Evolutionary conservation across 2,113 vertebrate species (phyloP).

Genomic region (Dunckerocampus dactyliophorus): DNA sequence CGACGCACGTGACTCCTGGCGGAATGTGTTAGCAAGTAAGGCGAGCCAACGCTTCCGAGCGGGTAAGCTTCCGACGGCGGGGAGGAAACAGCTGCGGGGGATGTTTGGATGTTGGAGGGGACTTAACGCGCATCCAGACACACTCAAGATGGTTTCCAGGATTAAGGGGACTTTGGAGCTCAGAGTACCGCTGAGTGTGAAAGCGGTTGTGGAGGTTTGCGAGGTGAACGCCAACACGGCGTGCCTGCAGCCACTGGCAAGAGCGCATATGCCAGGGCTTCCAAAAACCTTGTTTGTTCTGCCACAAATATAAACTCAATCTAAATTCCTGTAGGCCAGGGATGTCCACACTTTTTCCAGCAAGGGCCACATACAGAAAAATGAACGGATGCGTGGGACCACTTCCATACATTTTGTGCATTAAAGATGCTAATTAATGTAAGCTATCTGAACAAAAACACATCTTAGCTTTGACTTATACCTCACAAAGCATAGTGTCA

Average conservation of each 20-base stretch:
- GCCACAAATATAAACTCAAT: conserved; percentile 19
- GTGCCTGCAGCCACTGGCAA: conserved; percentile 20
- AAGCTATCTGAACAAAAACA: too few relatives aligned
- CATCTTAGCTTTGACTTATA: too few relatives aligned
- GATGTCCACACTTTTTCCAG: too few relatives aligned
- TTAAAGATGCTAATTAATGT: too few relatives aligned
- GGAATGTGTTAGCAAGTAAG: neutral
- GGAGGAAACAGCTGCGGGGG: conserved; percentile 57
- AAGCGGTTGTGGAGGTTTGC: conserved; percentile 38
- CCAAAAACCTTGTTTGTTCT: neutral
- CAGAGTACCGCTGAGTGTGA: conserved; percentile 48
- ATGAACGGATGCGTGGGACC: too few relatives aligned
- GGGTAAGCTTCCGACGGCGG: conserved; percentile 34
- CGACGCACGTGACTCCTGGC: too few relatives aligned
- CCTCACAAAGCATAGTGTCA: too few relatives aligned
- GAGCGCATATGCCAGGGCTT: neutral
- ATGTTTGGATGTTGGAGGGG: conserved; percentile 52
- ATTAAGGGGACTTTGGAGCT: conserved; percentile 60
- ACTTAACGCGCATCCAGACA: conserved; percentile 54
- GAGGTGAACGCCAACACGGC: conserved; percentile 16
- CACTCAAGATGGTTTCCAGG: conserved; percentile 54
- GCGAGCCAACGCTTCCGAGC: conserved; percentile 26
- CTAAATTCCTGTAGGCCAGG: too few relatives aligned
- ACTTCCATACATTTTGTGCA: too few relatives aligned
- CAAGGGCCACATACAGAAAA: too few relatives aligned